Percentiles rank a stretch among this genome's conserved stretches.
Conservation (phyloP, 2,113 vertebrate species). For the Eurypyga helias region DNA sequence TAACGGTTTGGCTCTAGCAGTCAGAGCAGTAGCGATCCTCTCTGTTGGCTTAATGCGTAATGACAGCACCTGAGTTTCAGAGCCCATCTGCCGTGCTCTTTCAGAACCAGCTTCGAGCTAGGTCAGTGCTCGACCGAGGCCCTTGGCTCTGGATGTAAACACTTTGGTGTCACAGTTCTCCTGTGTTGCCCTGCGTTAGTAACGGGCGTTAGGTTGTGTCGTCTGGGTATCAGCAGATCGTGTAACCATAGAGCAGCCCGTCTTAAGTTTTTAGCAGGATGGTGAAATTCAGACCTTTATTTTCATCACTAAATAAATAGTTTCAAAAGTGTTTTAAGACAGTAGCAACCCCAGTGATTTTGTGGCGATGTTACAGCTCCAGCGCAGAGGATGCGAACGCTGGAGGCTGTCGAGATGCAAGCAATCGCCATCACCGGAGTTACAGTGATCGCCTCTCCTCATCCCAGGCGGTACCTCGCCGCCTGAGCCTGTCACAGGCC, state of each 20-base stretch:
- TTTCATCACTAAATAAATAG: background rate
- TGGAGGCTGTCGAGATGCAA: background rate
- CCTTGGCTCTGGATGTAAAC: background rate
- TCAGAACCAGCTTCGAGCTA: too few species aligned
- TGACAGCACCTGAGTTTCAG: background rate
- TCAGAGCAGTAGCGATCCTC: background rate
- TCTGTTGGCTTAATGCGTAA: background rate
- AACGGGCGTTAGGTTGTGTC: background rate
- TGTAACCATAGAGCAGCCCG: background rate
- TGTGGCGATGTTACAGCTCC: background rate
- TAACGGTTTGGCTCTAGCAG: background rate
- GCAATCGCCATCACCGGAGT: background rate
- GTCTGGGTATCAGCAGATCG: background rate
- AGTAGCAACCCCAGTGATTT: background rate
- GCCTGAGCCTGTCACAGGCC: background rate
- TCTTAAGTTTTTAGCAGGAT: background rate
- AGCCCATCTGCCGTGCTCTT: background rate
- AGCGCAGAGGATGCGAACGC: background rate
- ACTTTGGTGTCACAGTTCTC: background rate
- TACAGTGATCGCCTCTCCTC: background rate
- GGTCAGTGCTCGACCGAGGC: too few species aligned
- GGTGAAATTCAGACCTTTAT: background rate
- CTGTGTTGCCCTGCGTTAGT: background rate
- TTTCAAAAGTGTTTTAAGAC: background rate
- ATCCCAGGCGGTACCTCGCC: background rate